These are phyloP conservation scores for Cladopsammia gracilis DNA, from an alignment of 64 coral and sea anemone species.

Conservation along the genomic window DNA sequence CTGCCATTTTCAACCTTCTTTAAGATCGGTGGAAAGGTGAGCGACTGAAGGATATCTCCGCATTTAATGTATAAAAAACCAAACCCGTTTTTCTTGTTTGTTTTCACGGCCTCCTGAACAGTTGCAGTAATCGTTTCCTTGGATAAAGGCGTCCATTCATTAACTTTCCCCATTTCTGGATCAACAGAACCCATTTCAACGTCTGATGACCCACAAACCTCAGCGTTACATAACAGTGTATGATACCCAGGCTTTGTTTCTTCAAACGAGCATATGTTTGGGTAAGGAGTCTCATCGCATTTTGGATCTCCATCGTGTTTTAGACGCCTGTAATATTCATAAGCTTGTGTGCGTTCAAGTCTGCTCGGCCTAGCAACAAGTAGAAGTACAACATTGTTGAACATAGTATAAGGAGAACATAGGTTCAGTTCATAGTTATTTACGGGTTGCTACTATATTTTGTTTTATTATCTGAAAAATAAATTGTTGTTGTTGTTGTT, in stretches of 20 bases:
- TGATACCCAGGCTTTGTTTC: background rate
- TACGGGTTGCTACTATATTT: too few relatives aligned
- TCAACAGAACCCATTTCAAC: conserved; percentile 50
- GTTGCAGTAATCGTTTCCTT: conserved; percentile 47
- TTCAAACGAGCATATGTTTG: conserved; percentile 57
- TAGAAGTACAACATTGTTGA: too few relatives aligned
- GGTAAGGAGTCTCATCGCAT: conserved; percentile 19
- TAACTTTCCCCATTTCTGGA: conserved; percentile 27
- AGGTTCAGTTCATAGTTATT: too few relatives aligned
- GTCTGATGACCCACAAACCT: conserved; percentile 23
- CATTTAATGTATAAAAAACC: conserved; percentile 65
- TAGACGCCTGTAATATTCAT: too few relatives aligned
- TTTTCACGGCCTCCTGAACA: conserved; percentile 57
- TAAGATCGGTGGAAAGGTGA: conserved; percentile 57
- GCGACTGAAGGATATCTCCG: conserved; percentile 62
- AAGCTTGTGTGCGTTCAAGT: too few relatives aligned
- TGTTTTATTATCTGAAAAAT: too few relatives aligned
- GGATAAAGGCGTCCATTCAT: conserved; percentile 31
- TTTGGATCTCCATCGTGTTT: background rate
- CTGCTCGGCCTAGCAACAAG: too few relatives aligned
- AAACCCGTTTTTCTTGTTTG: conserved; percentile 34
- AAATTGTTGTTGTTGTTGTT: too few relatives aligned
- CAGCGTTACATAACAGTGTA: conserved; percentile 11
- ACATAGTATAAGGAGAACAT: too few relatives aligned
- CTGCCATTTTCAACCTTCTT: background rate